Conservation (phyloP, 2,888 invertebrate species). For the Rhopalosiphum nymphaeae region DNA sequence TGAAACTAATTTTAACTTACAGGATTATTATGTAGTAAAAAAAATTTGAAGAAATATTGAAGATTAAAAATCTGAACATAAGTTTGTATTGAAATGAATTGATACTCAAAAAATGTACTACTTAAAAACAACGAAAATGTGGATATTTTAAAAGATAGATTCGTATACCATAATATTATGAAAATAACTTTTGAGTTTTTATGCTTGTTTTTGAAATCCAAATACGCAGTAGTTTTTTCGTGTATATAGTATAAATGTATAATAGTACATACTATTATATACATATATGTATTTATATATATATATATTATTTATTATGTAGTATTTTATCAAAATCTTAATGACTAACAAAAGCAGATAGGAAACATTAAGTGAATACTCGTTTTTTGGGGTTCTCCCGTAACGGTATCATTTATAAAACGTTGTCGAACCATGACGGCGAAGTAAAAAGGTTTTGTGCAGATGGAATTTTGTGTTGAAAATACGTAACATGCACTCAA, state of each 20-base stretch:
- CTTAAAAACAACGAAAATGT: background rate
- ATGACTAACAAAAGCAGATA: constrained; percentile 2
- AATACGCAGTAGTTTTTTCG: background rate
- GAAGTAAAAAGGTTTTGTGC: background rate
- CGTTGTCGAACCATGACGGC: constrained; percentile 25
- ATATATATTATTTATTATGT: background rate
- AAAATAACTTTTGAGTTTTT: background rate
- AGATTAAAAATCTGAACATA: background rate
- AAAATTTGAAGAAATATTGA: background rate
- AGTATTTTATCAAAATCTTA: constrained; percentile 14
- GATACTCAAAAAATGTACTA: background rate
- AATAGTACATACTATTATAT: background rate
- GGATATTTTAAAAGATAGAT: background rate
- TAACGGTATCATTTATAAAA: constrained; percentile 45
- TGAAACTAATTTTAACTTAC: background rate
- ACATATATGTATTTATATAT: background rate
- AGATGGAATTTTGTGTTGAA: background rate
- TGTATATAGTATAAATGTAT: background rate
- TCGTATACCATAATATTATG: background rate
- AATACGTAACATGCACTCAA: constrained; percentile 28
- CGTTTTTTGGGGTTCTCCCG: background rate
- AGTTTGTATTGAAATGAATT: background rate
- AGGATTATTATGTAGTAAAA: background rate
- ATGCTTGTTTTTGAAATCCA: background rate
- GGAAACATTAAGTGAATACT: constrained; percentile 29